Base-by-base conservation (phyloP, 2,888 invertebrate genomes). In the Dryomyza anilis region DNA sequence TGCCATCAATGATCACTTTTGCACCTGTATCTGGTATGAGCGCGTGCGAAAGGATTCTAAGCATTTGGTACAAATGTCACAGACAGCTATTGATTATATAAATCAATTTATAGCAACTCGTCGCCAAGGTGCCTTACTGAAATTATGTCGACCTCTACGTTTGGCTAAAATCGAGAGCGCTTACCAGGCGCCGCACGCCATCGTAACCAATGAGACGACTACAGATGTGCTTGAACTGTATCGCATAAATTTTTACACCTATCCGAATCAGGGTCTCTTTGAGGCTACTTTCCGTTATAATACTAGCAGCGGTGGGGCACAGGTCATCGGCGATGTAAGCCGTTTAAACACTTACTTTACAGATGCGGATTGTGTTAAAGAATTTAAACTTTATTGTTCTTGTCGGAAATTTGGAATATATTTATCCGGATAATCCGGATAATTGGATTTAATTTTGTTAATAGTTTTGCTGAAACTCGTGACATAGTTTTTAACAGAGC, bases 1-100 rank as follows among this genome's bases (percentile, higher is more conserved):
- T 5, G 87, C 86, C 1, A 88, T 94, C 59, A 85, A 86, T 8
- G 86, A 88, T 46, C 91, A 92, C 75, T 93, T 92, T 92, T 93
- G 93, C 77, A 89, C 90, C 63, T 93, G 93, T 74, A 86, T 88
- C 61, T 86, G 87, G 25, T 87, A 89, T 72, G 83, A 70, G 21
- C 72, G 67, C 57, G 71, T 81, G 27, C 72, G 76, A 33, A 80
- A 74, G 56, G 85, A 84, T 53, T 86, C 87, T 58, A 75, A 81
- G 46, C 84, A 86, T 27, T 88, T 87, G 7, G 75, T 82, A 21
- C 85, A 85, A 71, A 87, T 87, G 25, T 86, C 87, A 0, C 75
- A 84, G 23, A 72, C 73, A 6, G 74, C 78, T 2, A 73, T 83
- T 1, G 69, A 73, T 23, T 76, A 79, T 52, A 78, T 84, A 2